phyloP scores from a whole-genome alignment of 2,888 invertebrate species.

The Dicycla oo region DNA sequence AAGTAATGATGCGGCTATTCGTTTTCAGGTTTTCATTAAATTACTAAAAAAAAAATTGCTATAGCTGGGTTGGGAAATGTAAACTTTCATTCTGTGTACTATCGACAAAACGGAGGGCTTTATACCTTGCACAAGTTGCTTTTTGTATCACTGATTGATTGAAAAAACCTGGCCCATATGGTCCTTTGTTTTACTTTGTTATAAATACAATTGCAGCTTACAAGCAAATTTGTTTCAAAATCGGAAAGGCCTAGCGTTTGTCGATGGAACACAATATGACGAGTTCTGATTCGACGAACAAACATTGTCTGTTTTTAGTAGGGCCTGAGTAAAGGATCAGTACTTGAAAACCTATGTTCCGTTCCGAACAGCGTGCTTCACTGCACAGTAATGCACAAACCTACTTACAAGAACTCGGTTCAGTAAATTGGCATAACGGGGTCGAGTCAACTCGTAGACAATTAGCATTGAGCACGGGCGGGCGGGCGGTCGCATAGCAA shows the following conservation, averaged over 20 bases:
- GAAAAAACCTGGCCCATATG: no score
- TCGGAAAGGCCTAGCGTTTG: no score
- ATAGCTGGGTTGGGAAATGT: not conserved
- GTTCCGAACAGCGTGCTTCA: constrained; percentile 7
- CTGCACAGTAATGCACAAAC: constrained; percentile 51
- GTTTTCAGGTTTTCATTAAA: not conserved
- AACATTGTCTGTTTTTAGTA: no score
- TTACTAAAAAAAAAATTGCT: not conserved
- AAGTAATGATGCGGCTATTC: not conserved
- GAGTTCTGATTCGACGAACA: not conserved
- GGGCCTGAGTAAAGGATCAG: not conserved
- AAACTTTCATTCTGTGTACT: not conserved
- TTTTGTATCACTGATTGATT: no score
- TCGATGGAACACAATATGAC: no score
- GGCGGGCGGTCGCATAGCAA: constrained; percentile 80
- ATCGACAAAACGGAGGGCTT: no score
- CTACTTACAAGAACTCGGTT: constrained; percentile 58
- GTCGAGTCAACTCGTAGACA: constrained; percentile 75
- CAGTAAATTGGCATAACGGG: constrained; percentile 74
- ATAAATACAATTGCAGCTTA: no score
- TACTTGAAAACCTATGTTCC: constrained; percentile 1
- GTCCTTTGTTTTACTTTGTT: no score
- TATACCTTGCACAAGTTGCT: no score
- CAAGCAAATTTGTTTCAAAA: no score
- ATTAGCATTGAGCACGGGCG: constrained; percentile 79